phyloP scores from a whole-genome alignment of 2,113 vertebrate species.

The Chloroceryle aenea region DNA sequence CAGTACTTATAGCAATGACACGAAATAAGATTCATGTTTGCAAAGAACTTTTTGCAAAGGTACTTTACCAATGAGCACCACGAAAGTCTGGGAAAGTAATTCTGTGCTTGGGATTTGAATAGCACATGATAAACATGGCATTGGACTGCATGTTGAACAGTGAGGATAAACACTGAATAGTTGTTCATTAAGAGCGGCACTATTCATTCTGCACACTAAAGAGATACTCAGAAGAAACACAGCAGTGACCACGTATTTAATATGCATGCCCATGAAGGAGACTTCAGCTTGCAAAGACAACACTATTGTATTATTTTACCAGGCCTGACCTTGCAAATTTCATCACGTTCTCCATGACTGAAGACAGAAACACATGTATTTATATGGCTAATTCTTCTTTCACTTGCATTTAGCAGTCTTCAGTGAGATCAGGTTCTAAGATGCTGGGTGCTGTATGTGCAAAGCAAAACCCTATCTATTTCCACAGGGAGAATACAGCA shows the following conservation, averaged over 20 bases:
- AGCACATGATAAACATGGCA: constrained; percentile 4
- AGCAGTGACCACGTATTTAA: constrained; percentile 49
- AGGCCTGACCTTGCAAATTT: constrained; percentile 64
- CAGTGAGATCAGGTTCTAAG: neutral
- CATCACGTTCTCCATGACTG: constrained; percentile 20
- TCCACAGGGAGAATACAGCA: neutral
- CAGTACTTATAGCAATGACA: neutral
- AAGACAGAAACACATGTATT: constrained; percentile 25
- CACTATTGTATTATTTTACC: constrained; percentile 39
- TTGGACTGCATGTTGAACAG: constrained; percentile 42
- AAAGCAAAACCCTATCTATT: neutral
- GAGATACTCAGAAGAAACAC: constrained; percentile 62
- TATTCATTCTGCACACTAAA: constrained; percentile 47
- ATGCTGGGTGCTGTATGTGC: neutral
- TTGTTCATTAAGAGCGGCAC: constrained; percentile 12
- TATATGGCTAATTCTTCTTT: constrained; percentile 21
- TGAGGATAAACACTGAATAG: constrained; percentile 66
- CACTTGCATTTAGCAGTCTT: neutral
- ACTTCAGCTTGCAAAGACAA: constrained; percentile 27
- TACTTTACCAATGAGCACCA: neutral
- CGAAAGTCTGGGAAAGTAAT: constrained; percentile 25
- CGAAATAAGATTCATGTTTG: neutral
- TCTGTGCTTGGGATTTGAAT: neutral
- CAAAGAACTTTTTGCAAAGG: neutral
- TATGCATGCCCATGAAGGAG: constrained; percentile 52